phyloP scores from a whole-genome alignment of 2,113 vertebrate species.

The Castor canadensis region DNA sequence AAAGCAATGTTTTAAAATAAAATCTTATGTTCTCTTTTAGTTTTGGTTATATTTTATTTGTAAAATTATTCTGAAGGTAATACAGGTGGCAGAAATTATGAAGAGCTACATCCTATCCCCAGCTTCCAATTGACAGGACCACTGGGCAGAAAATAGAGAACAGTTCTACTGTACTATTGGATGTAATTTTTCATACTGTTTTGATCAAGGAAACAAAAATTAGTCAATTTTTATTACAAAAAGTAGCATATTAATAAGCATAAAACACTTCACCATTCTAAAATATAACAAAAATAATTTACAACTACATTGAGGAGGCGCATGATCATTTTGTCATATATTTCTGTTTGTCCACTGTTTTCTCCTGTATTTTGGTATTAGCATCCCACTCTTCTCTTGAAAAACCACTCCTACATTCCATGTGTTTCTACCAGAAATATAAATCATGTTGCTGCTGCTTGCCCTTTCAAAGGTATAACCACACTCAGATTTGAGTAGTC shows the following conservation, averaged over 20 bases:
- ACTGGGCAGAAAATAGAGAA: background rate
- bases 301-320: background rate
- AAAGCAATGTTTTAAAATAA: slow-evolving; percentile 42
- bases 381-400: background rate
- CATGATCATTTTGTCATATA: background rate
- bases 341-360: background rate
- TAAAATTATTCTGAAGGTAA: background rate
- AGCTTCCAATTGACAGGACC: background rate
- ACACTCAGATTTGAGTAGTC: background rate
- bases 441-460: background rate
- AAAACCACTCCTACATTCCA: background rate
- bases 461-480: background rate
- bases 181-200: background rate
- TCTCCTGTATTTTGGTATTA: background rate
- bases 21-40: slow-evolving; percentile 1
- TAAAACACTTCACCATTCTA: background rate
- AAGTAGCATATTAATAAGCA: background rate
- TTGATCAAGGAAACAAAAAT: slow-evolving; percentile 21
- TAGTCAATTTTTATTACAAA: background rate
- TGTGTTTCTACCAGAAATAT: background rate
- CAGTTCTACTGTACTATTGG: background rate
- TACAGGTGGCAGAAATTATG: background rate
- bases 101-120: background rate
- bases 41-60: background rate
- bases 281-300: slow-evolving; percentile 19